Evolutionary conservation across 1,140 invertebrate species (phyloP).

Genomic region (Heliothis virescens): DNA sequence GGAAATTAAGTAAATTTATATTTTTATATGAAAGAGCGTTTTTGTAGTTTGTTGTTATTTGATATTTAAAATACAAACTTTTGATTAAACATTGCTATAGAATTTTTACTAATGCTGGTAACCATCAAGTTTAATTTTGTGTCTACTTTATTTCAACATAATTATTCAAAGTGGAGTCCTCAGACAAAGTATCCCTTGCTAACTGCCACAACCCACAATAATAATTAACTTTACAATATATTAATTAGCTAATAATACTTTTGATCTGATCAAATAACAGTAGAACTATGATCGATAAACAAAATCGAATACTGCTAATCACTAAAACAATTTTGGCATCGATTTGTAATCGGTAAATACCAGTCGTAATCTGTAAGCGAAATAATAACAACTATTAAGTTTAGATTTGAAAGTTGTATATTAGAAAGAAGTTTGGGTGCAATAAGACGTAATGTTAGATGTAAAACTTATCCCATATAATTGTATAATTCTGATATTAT

Average conservation of each 20-base stretch:
- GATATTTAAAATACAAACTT: background rate
- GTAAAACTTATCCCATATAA: too few relatives aligned
- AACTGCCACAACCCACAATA: constrained; percentile 16
- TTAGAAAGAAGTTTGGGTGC: background rate
- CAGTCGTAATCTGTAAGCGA: background rate
- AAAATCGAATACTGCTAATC: constrained; percentile 42
- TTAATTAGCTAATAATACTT: constrained; percentile 49
- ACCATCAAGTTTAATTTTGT: too few relatives aligned
- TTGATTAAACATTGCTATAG: background rate
- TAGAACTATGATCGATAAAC: constrained; percentile 35
- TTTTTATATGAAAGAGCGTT: background rate
- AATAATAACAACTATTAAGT: background rate
- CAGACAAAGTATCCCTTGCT: background rate
- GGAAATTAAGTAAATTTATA: background rate
- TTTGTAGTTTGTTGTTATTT: background rate
- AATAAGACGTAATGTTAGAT: background rate
- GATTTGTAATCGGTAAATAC: constrained; percentile 11
- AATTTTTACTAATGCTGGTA: too few relatives aligned
- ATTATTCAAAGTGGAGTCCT: background rate
- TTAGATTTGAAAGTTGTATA: constrained; percentile 9
- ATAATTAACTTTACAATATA: constrained; percentile 44
- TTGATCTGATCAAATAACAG: constrained; percentile 56
- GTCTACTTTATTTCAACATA: background rate
- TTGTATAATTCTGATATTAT: too few relatives aligned
- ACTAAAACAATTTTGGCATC: constrained; percentile 48